Conservation (phyloP, 2,797 vertebrate species). For the Tiaroga cobitis region DNA sequence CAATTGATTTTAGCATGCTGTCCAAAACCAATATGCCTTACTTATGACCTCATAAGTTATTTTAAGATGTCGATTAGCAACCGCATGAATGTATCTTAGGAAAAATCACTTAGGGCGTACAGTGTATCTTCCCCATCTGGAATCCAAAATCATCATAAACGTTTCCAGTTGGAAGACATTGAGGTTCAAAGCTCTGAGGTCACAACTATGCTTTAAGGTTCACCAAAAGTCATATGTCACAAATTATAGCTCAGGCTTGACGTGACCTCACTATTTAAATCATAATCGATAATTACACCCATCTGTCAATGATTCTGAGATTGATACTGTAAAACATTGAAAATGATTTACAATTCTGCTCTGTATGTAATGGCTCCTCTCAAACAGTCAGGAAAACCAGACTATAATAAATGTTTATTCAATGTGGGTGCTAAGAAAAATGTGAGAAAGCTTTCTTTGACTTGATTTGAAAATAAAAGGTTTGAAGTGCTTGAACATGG, state of each 20-base stretch:
- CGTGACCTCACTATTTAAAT: conserved; percentile 15
- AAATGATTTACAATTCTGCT: not conserved
- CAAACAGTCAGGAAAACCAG: not conserved
- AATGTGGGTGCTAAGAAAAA: not conserved
- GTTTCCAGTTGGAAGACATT: conserved; percentile 23
- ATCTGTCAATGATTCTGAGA: conserved; percentile 9
- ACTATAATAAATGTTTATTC: conserved; percentile 15
- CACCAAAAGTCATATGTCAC: conserved; percentile 1
- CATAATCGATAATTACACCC: conserved; percentile 17
- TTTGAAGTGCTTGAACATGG: not conserved
- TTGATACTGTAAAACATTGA: not conserved
- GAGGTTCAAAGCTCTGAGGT: conserved; percentile 7
- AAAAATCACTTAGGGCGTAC: not conserved
- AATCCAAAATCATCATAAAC: conserved; percentile 28
- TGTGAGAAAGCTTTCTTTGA: not conserved
- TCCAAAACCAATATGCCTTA: not conserved
- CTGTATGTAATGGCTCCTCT: not conserved
- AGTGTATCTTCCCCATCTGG: conserved; percentile 12
- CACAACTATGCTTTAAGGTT: conserved; percentile 4
- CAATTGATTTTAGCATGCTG: conserved; percentile 7
- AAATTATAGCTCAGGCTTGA: conserved; percentile 10
- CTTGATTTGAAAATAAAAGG: not conserved
- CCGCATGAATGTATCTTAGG: not conserved
- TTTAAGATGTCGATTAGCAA: conserved; percentile 28
- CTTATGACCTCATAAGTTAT: conserved; percentile 16